Evolutionary conservation across 2,113 vertebrate genomes (phyloP).

Genomic region (Apaloderma vittatum): DNA sequence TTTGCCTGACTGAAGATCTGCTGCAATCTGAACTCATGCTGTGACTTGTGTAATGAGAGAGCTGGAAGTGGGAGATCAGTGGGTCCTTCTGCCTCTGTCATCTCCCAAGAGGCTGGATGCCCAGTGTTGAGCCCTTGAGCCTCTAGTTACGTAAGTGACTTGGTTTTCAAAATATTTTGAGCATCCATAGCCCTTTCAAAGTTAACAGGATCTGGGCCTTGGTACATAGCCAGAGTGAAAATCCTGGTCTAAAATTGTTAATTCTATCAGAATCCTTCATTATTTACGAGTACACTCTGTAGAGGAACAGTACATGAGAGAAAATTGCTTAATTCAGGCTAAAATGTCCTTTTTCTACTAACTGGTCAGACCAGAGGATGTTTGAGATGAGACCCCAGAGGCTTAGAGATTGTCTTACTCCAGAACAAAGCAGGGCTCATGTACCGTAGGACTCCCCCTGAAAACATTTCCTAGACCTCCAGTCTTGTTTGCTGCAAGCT

Average conservation of each 20-base stretch:
- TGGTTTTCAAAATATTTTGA: background rate
- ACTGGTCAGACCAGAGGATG: background rate
- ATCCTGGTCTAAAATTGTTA: background rate
- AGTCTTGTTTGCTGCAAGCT: background rate
- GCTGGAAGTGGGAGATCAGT: background rate
- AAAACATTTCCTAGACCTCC: background rate
- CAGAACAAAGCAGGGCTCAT: background rate
- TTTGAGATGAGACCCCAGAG: background rate
- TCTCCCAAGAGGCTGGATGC: background rate
- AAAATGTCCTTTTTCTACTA: background rate
- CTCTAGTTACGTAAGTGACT: background rate
- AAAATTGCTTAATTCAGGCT: background rate
- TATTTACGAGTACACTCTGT: background rate
- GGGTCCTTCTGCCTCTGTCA: background rate
- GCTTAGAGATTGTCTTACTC: background rate
- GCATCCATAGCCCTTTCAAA: background rate
- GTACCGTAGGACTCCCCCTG: fast-evolving
- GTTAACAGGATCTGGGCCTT: background rate
- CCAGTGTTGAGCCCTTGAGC: background rate
- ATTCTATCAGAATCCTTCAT: background rate
- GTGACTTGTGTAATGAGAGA: background rate
- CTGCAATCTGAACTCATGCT: background rate
- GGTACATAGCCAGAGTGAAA: background rate
- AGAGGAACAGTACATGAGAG: background rate
- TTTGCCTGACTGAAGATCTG: background rate